Evolutionary conservation across 2,888 invertebrate species (phyloP), one percentile per base, ranked within the genome.

Genomic region (Netelia inedita): DNA sequence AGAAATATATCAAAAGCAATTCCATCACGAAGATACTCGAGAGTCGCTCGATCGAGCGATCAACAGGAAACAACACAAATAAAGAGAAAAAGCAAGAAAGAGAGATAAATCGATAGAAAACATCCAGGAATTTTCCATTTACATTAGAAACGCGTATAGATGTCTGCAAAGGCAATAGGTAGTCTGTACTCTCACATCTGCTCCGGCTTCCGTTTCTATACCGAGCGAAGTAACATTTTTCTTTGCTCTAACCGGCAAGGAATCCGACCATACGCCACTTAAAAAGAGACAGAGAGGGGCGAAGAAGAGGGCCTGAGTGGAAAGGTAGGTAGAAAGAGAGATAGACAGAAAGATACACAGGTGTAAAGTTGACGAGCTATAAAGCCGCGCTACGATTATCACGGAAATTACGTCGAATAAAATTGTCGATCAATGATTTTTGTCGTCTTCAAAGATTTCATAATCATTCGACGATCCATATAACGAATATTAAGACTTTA

Each of bases 51-150:
- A 79, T 79, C 65, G 69, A 74, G 41, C 74, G 65, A 79, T 68
- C 61, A 73, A 71, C 71, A 75, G 71, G 63, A 75, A 79, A 79
- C 71, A 75, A 75, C 35, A 55, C 79, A 75, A 75, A 66, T 66
- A 66, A 57, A 66, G 74, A 50, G 46, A 63, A 71, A 75, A 3
- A 68, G 74, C 10, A 8, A 46, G 10, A 46, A 46, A 68, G 23
- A 23, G 35, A 65, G 11, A 35, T n/a, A 65, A 3, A 63, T 16
- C 35, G 21, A 59, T 23, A 21, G 63, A 35, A 75, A 72, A 82
- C 85, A 79, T 73, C 86, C 46, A 81, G 82, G 88, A 91, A 89
- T 90, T 88, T 35, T 86, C 86, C 84, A 88, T 84, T 83, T 86
- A 81, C 86, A 85, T 88, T 88, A 80, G 85, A 79, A 87, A 86